Base-by-base conservation (phyloP, 2,888 invertebrate genomes). In the Lochmaea crataegi region DNA sequence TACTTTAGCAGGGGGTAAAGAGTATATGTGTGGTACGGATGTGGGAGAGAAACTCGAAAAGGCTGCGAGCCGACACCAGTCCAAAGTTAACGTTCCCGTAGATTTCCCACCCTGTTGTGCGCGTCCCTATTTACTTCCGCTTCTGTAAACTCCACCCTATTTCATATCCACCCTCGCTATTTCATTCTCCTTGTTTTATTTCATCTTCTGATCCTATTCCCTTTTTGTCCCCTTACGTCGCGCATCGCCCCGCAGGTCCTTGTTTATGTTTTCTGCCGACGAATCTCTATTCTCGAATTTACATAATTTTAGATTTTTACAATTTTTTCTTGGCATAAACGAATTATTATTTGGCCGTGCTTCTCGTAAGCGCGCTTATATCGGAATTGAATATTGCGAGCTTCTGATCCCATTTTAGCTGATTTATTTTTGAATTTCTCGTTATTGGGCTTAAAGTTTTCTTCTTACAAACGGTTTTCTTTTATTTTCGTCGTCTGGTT, bases 81-180 rank as follows among this genome's bases (percentile, higher is more conserved):
- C 73, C 76, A 78, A 80, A 82, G 81, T 82, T 82, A 82, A 82
- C 82, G 81, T 83, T 83, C 82, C 84, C 82, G 82, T 84, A 82
- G 84, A 83, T 84, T 82, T 82, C 82, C 83, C 82, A 81, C 83
- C 84, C 84, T 84, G 82, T 82, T 81, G 81, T 83, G 83, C 85
- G 85, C 85, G 84, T 84, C 86, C 86, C 86, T 85, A 88, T 89
- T 89, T 89, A 88, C 89, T 89, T 89, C 89, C 89, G 89, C 89
- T 89, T 88, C 89, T 86, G 86, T 89, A 88, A 89, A 89, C 84
- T 84, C 84, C 84, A 84, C 84, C 84, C 84, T 81, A 83, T 84
- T 84, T 84, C 84, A 86, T 87, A 86, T 86, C 85, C 86, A 85
- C 86, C 85, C 86, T 87, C 86, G 86, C 87, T 88, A 85, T 86